Conservation (phyloP, 2,113 vertebrate genomes). For the Carlito syrichta region DNA sequence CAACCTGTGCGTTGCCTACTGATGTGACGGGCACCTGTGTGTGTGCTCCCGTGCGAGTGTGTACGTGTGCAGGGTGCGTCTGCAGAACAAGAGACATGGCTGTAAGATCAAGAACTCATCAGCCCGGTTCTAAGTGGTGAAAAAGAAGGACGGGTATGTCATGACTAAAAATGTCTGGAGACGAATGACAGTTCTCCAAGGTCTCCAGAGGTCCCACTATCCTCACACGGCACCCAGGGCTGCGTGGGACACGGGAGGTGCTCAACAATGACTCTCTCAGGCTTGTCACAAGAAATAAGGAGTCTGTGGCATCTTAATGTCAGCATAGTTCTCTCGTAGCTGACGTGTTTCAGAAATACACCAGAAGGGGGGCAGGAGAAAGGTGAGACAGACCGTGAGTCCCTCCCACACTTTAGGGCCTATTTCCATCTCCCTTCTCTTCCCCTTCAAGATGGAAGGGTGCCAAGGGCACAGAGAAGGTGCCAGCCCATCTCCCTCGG, state of each 20-base stretch:
- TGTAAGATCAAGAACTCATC: constrained; percentile 64
- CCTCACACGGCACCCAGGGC: not conserved
- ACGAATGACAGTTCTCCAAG: not conserved
- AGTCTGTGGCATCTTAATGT: not conserved
- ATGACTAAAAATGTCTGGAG: not conserved
- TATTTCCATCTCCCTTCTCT: not conserved
- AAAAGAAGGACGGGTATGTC: not conserved
- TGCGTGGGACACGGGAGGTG: not conserved
- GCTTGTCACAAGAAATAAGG: not conserved
- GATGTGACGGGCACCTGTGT: constrained; percentile 55
- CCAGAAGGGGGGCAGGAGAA: not conserved
- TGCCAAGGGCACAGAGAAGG: not conserved
- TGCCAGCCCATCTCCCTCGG: not conserved
- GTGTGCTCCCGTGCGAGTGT: not conserved
- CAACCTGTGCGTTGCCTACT: constrained; percentile 61
- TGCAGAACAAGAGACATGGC: not conserved
- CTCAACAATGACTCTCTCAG: not conserved
- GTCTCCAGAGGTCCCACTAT: not conserved
- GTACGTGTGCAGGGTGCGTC: not conserved
- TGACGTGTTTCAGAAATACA: not conserved
- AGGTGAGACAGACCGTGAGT: not conserved
- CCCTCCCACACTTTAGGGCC: not conserved
- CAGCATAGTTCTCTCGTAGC: not conserved
- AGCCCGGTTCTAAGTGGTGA: not conserved
- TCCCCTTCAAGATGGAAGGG: not conserved